These are phyloP conservation scores for Bos javanicus DNA, from an alignment of 2,113 vertebrate genomes.

Conservation along the genomic window DNA sequence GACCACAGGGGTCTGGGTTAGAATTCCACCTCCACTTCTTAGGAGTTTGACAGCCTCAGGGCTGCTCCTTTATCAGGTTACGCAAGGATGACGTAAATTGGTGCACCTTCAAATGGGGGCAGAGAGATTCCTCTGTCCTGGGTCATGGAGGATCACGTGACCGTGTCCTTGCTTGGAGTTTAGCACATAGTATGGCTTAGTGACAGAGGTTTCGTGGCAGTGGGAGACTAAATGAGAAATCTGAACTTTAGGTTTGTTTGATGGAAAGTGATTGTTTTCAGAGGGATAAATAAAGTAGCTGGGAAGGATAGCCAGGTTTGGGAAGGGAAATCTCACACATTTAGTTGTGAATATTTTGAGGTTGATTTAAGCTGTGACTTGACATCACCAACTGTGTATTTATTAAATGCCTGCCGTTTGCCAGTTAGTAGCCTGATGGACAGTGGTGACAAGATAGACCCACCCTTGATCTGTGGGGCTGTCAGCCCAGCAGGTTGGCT, in stretches of 20 bases:
- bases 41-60: background rate
- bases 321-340: background rate
- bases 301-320: background rate
- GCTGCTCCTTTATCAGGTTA: background rate
- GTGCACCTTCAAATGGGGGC: background rate
- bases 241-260: background rate
- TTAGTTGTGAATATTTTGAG: background rate
- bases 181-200: background rate
- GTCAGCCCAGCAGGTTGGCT: background rate
- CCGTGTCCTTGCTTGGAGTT: rapidly evolving
- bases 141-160: background rate
- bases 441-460: background rate
- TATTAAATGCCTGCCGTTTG: background rate
- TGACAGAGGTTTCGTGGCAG: background rate
- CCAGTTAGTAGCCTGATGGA: background rate
- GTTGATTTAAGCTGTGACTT: background rate
- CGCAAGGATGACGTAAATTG: background rate
- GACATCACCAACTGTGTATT: background rate
- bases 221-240: background rate
- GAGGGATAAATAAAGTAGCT: background rate
- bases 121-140: background rate
- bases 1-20: background rate
- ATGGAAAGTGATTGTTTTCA: background rate
- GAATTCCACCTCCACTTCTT: background rate
- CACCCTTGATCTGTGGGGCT: background rate